Base-by-base conservation (phyloP, 2,888 invertebrate genomes). In the Drosophila fulvimacula region DNA sequence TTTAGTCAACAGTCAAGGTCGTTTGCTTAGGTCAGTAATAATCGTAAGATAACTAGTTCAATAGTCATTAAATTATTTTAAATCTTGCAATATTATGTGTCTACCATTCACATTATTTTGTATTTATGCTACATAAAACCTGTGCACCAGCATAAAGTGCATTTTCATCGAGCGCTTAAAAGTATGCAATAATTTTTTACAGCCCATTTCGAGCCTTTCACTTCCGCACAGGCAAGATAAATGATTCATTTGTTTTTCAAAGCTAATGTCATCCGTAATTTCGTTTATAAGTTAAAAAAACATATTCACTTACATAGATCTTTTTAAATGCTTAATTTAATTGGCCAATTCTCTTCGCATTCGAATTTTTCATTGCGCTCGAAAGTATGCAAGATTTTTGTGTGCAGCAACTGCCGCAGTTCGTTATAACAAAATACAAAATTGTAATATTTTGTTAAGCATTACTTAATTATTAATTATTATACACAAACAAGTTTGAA, bases 381-480 rank as follows among this genome's bases (percentile, higher is more conserved):
- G 11, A 44, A 34, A 34, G 58, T 48, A 58, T 38, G 27, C 58
- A 51, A 15, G 42, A 27, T 3, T 55, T 38, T 38, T 38, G 32
- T 41, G 10, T 17, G 1, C 17, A 1, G 3, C 30, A 30, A 19
- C 1, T 48, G 11, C 17, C 2, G 11, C 11, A 30, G 17, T 17
- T 17, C 0, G 3, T 17, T 5, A 11, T 6, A 2, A 1, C 11
- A 6, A 17, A 48, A 10, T 3, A 13, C 1, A 17, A 5, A 32
- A 19, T 7, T 17, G 0, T 6, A 11, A 48, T 30, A 30, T 17
- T n/a, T 27, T 19, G 19, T 7, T 32, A 1, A 30, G 6, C 17
- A 3, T 17, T 13, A 32, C 4, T 5, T 5, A 10, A 5, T 46
- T 7, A n/a, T 27, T n/a, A 2, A 27, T 11, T n/a, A n/a, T 10